These are phyloP conservation scores for Sarcophaga carnaria DNA, from an alignment of 2,888 invertebrate species.

Conservation along the genomic window DNA sequence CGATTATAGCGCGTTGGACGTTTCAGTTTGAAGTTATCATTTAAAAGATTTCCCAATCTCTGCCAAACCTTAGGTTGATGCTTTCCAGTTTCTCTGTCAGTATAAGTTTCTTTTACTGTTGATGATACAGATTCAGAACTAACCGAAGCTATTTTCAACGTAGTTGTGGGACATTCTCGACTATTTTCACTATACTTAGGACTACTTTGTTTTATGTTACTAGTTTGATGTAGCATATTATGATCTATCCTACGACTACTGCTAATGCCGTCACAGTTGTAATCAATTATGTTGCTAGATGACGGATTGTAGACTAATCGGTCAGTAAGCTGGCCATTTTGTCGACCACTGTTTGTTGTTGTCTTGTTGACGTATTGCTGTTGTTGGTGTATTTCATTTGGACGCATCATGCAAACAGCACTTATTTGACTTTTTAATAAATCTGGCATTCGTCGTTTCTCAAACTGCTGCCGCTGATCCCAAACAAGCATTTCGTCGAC, in stretches of 20 bases:
- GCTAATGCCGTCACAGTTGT: conserved; percentile 78
- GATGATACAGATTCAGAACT: too few relatives aligned
- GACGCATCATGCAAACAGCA: neutral
- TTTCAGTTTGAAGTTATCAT: conserved; percentile 87
- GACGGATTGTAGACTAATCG: conserved; percentile 91
- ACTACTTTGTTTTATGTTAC: conserved; percentile 47
- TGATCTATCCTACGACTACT: conserved; percentile 78
- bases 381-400: neutral
- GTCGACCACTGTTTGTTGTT: conserved; percentile 70
- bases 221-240: conserved; percentile 55
- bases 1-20: conserved; percentile 82
- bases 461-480: conserved; percentile 72
- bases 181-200: conserved; percentile 43
- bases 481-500: conserved; percentile 77
- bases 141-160: too few relatives aligned
- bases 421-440: conserved; percentile 52
- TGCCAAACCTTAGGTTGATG: conserved; percentile 80
- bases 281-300: conserved; percentile 82
- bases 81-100: conserved; percentile 31
- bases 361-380: neutral
- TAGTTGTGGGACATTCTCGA: conserved; percentile 1
- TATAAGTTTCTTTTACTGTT: too few relatives aligned
- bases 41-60: conserved; percentile 87
- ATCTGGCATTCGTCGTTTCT: conserved; percentile 65
- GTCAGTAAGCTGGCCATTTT: conserved; percentile 85